A percentile compares a stretch with the other conserved stretches of the same genome.
Evolutionary conservation across 1,140 invertebrate genomes (phyloP).

Genomic region (Papilio dardanus): DNA sequence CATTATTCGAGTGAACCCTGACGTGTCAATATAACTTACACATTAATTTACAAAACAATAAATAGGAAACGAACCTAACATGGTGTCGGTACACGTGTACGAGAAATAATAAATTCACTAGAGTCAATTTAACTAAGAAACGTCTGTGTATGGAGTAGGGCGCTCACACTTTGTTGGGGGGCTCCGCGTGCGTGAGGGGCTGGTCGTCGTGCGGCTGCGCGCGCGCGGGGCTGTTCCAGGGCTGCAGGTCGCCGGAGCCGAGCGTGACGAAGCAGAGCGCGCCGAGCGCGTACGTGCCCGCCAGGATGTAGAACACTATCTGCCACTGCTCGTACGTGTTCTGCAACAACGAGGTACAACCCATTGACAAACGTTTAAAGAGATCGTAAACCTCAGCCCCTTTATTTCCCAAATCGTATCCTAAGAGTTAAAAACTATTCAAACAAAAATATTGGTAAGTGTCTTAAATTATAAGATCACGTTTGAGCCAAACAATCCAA

Average conservation of each 20-base stretch:
- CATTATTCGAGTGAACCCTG: not conserved
- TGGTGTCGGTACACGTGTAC: not conserved
- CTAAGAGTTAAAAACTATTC: no score
- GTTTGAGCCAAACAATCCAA: no score
- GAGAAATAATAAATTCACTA: not conserved
- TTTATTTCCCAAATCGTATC: no score
- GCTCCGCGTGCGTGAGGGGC: not conserved
- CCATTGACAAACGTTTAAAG: no score
- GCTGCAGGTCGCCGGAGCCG: constrained; percentile 88
- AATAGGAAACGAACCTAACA: constrained; percentile 2
- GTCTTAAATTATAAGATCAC: no score
- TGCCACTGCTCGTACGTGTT: constrained; percentile 91
- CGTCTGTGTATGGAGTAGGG: not conserved
- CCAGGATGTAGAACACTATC: constrained; percentile 92
- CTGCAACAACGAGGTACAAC: no score
- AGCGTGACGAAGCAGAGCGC: constrained; percentile 87
- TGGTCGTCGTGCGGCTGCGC: constrained; percentile 64
- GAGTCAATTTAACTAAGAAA: constrained; percentile 6
- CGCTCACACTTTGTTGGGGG: constrained; percentile 50
- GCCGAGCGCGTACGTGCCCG: constrained; percentile 87
- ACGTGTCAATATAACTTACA: not conserved
- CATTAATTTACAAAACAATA: not conserved
- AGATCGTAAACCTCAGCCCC: no score
- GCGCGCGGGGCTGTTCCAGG: constrained; percentile 82
- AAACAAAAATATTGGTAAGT: no score